Conservation (phyloP, 2,797 vertebrate genomes). For the Sphenodon punctatus region DNA sequence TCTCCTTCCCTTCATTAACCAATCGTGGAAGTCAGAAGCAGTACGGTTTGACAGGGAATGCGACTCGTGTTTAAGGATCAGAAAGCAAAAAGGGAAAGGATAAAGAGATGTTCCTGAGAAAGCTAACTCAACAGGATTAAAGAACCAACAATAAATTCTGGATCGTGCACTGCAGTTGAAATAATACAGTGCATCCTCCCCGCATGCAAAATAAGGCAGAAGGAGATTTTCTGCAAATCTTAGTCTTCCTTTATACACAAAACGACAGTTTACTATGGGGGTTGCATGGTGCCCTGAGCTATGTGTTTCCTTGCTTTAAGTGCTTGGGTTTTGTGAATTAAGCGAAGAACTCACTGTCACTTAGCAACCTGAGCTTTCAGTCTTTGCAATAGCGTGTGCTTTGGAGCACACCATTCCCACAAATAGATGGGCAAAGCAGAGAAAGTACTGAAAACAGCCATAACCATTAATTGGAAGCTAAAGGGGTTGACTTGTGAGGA, state of each 20-base stretch:
- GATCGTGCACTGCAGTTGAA: not conserved
- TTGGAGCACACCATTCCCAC: not conserved
- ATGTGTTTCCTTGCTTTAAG: not conserved
- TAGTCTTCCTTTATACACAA: not conserved
- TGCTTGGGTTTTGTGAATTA: not conserved
- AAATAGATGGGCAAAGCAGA: not conserved
- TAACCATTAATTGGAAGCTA: too few relatives aligned
- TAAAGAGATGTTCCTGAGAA: not conserved
- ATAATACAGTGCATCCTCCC: not conserved
- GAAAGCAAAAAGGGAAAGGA: not conserved
- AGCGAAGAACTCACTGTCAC: not conserved
- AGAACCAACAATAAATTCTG: not conserved
- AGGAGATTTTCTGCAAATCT: not conserved
- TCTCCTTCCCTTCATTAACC: not conserved
- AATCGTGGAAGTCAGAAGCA: not conserved
- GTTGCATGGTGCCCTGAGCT: not conserved
- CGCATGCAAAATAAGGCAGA: not conserved
- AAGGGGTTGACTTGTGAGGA: not conserved
- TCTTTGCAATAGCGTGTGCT: not conserved
- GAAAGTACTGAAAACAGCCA: not conserved
- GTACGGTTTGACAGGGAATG: not conserved
- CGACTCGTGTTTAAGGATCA: too few relatives aligned
- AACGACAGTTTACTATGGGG: not conserved
- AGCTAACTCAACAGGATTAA: constrained; percentile 2
- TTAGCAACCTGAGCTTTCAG: not conserved